These are phyloP conservation scores for Helicolenus hilgendorfi DNA, from an alignment of 2,797 vertebrate species.

Conservation along the genomic window DNA sequence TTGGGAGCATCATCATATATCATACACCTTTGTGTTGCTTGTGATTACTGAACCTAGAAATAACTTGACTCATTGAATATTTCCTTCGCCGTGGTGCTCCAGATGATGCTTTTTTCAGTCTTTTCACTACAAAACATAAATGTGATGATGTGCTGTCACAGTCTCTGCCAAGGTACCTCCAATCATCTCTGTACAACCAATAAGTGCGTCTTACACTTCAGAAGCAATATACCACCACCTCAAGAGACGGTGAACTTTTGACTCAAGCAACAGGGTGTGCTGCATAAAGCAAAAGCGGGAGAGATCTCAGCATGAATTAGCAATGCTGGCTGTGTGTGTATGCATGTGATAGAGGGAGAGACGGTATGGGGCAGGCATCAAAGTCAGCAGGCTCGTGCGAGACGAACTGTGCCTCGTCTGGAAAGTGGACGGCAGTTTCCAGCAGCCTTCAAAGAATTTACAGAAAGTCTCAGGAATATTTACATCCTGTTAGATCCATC, in stretches of 20 bases:
- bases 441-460: background rate
- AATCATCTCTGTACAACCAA: background rate
- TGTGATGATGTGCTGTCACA: background rate
- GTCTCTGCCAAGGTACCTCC: background rate
- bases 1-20: background rate
- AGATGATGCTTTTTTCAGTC: background rate
- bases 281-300: background rate
- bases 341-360: background rate
- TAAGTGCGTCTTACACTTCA: background rate
- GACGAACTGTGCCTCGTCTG: background rate
- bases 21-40: background rate
- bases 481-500: background rate
- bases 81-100: background rate
- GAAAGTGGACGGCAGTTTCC: background rate
- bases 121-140: background rate
- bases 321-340: background rate
- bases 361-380: background rate
- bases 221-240: background rate
- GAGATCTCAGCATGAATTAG: background rate
- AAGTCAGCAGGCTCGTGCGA: background rate
- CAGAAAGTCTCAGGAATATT: background rate
- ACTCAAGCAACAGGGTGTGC: background rate
- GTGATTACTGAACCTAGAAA: slow-evolving; percentile 33
- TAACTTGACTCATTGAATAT: background rate
- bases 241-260: background rate